Evolutionary conservation across 2,888 invertebrate genomes (phyloP).

Genomic region (Lordiphosa fenestrarum): DNA sequence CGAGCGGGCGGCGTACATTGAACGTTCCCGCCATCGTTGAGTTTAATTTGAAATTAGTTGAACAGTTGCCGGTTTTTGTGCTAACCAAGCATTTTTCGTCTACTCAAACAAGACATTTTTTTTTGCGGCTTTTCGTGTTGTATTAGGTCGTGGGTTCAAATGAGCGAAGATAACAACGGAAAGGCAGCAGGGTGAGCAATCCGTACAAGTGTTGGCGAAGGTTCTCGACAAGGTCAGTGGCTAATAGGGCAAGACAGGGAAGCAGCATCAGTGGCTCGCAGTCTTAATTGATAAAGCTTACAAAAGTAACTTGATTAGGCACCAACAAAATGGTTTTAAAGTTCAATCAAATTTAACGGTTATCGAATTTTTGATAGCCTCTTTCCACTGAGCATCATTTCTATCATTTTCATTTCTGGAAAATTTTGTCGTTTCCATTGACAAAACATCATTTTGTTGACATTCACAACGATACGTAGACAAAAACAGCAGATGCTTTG

Average conservation of each 20-base stretch:
- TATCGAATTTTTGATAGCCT: too few relatives aligned
- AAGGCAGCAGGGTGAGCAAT: background rate
- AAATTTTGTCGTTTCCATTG: too few relatives aligned
- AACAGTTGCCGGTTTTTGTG: conserved; percentile 58
- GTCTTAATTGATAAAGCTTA: too few relatives aligned
- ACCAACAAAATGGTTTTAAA: too few relatives aligned
- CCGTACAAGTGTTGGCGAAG: conserved; percentile 31
- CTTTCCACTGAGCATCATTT: too few relatives aligned
- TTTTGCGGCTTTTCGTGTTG: conserved; percentile 10
- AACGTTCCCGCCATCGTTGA: conserved; percentile 44
- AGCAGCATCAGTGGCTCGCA: background rate
- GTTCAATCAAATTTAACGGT: too few relatives aligned
- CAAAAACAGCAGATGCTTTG: too few relatives aligned
- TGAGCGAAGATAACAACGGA: conserved; percentile 38
- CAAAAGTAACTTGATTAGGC: too few relatives aligned
- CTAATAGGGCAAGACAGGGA: background rate
- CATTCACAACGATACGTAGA: too few relatives aligned
- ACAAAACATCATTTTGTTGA: too few relatives aligned
- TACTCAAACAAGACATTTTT: conserved; percentile 36
- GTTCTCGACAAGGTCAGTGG: conserved; percentile 7
- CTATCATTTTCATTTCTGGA: too few relatives aligned
- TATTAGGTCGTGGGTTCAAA: conserved; percentile 11
- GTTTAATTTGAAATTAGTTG: conserved; percentile 67
- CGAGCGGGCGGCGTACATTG: conserved; percentile 11
- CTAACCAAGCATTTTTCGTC: conserved; percentile 47